phyloP scores from a whole-genome alignment of 2,888 invertebrate species.

The Bugulina stolonifera region DNA sequence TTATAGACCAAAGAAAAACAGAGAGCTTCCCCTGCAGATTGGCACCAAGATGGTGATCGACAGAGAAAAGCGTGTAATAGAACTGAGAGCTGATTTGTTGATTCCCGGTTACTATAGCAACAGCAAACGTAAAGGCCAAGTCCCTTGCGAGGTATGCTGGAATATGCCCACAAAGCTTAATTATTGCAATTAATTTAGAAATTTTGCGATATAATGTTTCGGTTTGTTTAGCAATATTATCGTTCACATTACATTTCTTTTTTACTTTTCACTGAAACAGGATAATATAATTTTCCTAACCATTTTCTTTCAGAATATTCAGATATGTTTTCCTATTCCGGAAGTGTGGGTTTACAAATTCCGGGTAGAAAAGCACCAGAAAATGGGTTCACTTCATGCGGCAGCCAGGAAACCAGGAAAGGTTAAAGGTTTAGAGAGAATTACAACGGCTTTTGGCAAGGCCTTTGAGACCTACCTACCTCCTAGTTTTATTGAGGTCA shows the following conservation, averaged over 20 bases:
- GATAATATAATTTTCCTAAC: too few relatives aligned
- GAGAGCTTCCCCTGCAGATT: slow-evolving; percentile 91
- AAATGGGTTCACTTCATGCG: slow-evolving; percentile 94
- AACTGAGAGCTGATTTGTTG: slow-evolving; percentile 86
- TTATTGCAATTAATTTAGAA: too few relatives aligned
- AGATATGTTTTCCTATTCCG: slow-evolving; percentile 84
- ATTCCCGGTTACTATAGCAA: slow-evolving; percentile 95
- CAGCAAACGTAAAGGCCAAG: slow-evolving; percentile 85
- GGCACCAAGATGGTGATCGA: slow-evolving; percentile 68
- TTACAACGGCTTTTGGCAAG: slow-evolving; percentile 36
- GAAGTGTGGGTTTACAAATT: slow-evolving; percentile 99
- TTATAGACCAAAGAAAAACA: slow-evolving; percentile 61
- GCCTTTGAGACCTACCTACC: slow-evolving; percentile 28
- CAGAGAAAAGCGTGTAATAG: slow-evolving; percentile 63
- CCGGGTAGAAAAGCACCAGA: slow-evolving; percentile 93
- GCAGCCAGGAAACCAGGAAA: slow-evolving; percentile 61
- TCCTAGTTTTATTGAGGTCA: slow-evolving; percentile 52
- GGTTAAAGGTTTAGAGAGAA: slow-evolving; percentile 56
- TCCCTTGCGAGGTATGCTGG: slow-evolving; percentile 51
- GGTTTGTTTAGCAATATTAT: too few relatives aligned
- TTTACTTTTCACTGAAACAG: too few relatives aligned
- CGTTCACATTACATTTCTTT: too few relatives aligned
- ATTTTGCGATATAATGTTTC: slow-evolving; percentile 52
- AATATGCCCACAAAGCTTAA: too few relatives aligned
- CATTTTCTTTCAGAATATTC: slow-evolving; percentile 88